Conservation (phyloP, 2,888 invertebrate species). For the Rhynchonema sp. region DNA sequence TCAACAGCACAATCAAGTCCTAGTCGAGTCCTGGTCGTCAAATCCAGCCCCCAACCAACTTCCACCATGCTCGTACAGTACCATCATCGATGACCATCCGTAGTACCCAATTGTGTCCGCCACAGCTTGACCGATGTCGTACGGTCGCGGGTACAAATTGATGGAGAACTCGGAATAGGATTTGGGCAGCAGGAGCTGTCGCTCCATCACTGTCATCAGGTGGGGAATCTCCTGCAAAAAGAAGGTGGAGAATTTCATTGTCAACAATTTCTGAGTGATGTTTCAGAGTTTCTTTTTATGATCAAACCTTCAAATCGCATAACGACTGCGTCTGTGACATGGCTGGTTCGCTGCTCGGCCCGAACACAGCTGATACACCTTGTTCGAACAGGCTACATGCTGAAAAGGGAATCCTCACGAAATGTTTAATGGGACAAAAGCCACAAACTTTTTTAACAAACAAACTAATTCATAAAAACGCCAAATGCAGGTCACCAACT, state of each 20-base stretch:
- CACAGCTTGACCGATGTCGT: conserved; percentile 2
- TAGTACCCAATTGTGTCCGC: conserved; percentile 4
- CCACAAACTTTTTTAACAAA: not conserved
- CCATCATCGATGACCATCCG: conserved; percentile 6
- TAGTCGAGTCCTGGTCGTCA: no score
- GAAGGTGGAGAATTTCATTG: not conserved
- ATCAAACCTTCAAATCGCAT: conserved; percentile 4
- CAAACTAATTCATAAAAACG: no score
- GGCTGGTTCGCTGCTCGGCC: conserved; percentile 1
- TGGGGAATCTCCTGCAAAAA: not conserved
- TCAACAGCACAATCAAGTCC: no score
- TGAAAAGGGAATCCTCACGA: conserved; percentile 3
- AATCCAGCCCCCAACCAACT: not conserved
- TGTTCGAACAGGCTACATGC: conserved; percentile 4
- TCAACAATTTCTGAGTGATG: no score
- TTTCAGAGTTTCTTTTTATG: no score
- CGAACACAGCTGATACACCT: conserved; percentile 2
- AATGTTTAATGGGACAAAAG: no score
- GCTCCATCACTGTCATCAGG: not conserved
- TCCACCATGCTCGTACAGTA: conserved; percentile 4
- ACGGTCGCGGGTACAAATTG: conserved; percentile 5
- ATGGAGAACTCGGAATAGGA: not conserved
- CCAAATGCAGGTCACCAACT: no score
- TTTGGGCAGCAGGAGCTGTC: not conserved
- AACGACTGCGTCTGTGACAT: conserved; percentile 1